These are phyloP conservation scores for Drosophila trapezifrons DNA, from an alignment of 1,140 invertebrate species.

Conservation along the genomic window DNA sequence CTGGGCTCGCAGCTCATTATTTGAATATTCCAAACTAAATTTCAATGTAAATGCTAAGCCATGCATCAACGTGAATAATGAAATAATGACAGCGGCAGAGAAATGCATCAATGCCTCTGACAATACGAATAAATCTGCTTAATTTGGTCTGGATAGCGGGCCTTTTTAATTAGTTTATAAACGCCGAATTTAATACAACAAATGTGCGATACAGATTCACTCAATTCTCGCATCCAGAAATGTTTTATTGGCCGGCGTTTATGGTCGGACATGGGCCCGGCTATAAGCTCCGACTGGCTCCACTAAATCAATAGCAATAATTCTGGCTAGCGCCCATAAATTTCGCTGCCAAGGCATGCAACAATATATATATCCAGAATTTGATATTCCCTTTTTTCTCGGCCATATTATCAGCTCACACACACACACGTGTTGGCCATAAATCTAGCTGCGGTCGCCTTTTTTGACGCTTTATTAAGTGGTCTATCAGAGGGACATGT, in stretches of 20 bases:
- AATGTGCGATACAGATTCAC: background rate
- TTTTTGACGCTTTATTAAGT: slow-evolving; percentile 58
- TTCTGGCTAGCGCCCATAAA: slow-evolving; percentile 61
- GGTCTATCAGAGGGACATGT: slow-evolving; percentile 53
- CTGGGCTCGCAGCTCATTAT: slow-evolving; percentile 4
- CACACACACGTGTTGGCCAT: slow-evolving; percentile 55
- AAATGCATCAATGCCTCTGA: too few species aligned
- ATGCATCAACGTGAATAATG: slow-evolving; percentile 9
- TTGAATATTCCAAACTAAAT: background rate
- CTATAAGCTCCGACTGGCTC: slow-evolving; percentile 26
- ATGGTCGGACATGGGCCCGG: slow-evolving; percentile 30
- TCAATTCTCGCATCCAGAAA: slow-evolving; percentile 17
- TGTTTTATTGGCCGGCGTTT: slow-evolving; percentile 49
- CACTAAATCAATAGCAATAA: slow-evolving; percentile 76
- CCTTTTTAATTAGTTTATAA: slow-evolving; percentile 27
- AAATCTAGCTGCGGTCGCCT: slow-evolving; percentile 54
- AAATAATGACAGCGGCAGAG: background rate
- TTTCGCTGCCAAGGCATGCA: slow-evolving; percentile 29
- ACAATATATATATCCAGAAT: slow-evolving; percentile 32
- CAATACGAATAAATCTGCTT: slow-evolving; percentile 19
- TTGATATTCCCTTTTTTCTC: slow-evolving; percentile 36
- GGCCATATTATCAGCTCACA: slow-evolving; percentile 32
- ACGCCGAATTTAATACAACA: background rate
- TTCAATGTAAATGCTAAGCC: background rate
- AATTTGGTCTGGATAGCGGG: background rate